phyloP scores from a whole-genome alignment of 64 coral and sea anemone genomes.

The Stichodactyla helianthus region DNA sequence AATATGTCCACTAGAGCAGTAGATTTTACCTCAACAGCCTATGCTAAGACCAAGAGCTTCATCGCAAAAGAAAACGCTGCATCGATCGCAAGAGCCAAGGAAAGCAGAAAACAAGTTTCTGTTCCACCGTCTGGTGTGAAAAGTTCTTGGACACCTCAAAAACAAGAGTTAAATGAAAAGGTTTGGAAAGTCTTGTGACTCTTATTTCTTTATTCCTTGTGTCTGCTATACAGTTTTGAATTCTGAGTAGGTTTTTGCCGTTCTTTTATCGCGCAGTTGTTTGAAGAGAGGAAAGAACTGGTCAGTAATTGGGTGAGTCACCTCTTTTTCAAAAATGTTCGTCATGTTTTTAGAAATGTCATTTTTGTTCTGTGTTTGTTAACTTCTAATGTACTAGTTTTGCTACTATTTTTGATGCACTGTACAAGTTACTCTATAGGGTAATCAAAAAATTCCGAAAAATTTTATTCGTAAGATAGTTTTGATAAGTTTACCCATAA shows the following conservation, averaged over 20 bases:
- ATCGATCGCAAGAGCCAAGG: constrained; percentile 63
- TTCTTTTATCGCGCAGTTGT: constrained; percentile 44
- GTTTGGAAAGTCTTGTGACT: constrained; percentile 19
- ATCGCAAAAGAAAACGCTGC: constrained; percentile 82
- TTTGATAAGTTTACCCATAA: no score
- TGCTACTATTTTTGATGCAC: no score
- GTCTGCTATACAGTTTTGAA: neutral
- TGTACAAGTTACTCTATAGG: no score
- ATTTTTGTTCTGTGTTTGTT: neutral
- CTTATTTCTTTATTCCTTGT: neutral
- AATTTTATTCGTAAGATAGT: no score
- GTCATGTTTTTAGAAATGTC: neutral
- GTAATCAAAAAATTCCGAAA: no score
- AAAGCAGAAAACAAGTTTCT: constrained; percentile 51
- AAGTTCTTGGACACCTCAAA: constrained; percentile 85
- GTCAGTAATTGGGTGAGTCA: constrained; percentile 85
- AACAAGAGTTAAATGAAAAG: constrained; percentile 93
- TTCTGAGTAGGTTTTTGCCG: neutral
- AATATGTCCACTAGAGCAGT: constrained; percentile 71
- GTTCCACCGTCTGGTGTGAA: constrained; percentile 50
- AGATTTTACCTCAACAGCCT: constrained; percentile 77
- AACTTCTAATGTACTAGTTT: neutral
- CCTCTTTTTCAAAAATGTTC: neutral
- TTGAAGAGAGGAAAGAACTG: constrained; percentile 85
- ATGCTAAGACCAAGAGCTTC: constrained; percentile 89